A percentile compares a stretch with the other conserved stretches of the same genome.
Evolutionary conservation across 23 tunicate genomes (phyloP).

Genomic region (Trididemnum miniatum): DNA sequence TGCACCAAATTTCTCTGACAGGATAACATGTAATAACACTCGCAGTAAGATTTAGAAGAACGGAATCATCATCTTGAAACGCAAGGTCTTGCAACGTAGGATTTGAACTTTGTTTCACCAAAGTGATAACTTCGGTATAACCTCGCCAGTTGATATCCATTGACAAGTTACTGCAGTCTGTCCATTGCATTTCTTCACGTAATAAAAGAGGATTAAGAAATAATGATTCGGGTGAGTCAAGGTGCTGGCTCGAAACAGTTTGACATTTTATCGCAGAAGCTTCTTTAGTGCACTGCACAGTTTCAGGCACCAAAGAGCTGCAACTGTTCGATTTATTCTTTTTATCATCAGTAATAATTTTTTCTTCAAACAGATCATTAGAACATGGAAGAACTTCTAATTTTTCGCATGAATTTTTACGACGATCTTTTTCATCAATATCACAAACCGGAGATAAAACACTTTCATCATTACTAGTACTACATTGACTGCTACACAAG

Average conservation of each 20-base stretch:
- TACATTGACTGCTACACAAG: too few relatives aligned
- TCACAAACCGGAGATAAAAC: background rate
- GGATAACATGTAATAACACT: conserved; percentile 35
- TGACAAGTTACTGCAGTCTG: too few relatives aligned
- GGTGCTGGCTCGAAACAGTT: conserved; percentile 9
- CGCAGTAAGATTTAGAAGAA: background rate
- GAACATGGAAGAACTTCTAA: background rate
- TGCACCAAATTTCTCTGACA: conserved; percentile 46
- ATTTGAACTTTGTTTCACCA: background rate
- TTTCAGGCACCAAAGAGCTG: background rate
- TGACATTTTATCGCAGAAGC: background rate
- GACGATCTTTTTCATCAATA: background rate
- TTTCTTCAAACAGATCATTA: background rate
- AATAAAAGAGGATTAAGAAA: too few relatives aligned
- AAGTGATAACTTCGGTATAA: background rate
- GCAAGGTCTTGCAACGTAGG: background rate
- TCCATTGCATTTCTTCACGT: too few relatives aligned
- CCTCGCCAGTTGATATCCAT: too few relatives aligned
- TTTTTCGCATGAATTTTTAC: background rate
- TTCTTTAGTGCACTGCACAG: background rate
- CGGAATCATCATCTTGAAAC: background rate
- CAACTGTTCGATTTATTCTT: background rate
- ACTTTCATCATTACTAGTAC: background rate
- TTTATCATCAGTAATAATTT: too few relatives aligned
- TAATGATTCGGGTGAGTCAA: background rate